Percentiles rank a stretch among this genome's conserved stretches.
Conservation (phyloP, 2,113 vertebrate genomes). For the Alligator sinensis region DNA sequence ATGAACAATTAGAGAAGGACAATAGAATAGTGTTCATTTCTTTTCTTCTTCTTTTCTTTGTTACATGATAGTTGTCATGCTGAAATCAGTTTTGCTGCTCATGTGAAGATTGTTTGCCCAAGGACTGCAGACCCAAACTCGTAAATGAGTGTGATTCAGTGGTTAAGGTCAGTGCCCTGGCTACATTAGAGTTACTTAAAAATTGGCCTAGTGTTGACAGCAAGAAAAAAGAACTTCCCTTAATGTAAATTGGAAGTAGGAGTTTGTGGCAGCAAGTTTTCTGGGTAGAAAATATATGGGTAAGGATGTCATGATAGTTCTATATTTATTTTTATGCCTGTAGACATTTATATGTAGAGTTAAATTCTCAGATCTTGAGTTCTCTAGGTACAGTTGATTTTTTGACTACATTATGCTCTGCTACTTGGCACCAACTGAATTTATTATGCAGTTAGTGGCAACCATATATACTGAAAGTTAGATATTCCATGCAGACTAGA, state of each 20-base stretch:
- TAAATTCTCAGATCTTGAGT: background rate
- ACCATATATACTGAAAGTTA: background rate
- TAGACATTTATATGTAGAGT: background rate
- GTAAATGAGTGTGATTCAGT: background rate
- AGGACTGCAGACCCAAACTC: background rate
- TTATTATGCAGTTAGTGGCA: background rate
- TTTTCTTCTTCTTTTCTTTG: background rate
- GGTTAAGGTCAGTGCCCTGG: background rate
- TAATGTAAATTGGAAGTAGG: background rate
- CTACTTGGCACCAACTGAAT: background rate
- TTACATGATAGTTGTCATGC: background rate
- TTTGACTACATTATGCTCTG: background rate
- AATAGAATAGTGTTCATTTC: background rate
- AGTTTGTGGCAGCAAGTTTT: background rate
- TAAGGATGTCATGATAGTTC: background rate
- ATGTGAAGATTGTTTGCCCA: background rate
- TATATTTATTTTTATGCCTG: background rate
- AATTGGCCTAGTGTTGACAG: background rate
- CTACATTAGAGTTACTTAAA: background rate
- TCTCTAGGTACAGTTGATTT: background rate
- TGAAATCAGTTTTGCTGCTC: fast-evolving
- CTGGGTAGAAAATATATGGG: background rate
- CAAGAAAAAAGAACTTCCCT: conserved; percentile 2
- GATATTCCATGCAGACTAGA: background rate
- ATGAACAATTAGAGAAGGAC: background rate